phyloP scores from a whole-genome alignment of 2,797 vertebrate genomes.

The Pangasius krempfi region DNA sequence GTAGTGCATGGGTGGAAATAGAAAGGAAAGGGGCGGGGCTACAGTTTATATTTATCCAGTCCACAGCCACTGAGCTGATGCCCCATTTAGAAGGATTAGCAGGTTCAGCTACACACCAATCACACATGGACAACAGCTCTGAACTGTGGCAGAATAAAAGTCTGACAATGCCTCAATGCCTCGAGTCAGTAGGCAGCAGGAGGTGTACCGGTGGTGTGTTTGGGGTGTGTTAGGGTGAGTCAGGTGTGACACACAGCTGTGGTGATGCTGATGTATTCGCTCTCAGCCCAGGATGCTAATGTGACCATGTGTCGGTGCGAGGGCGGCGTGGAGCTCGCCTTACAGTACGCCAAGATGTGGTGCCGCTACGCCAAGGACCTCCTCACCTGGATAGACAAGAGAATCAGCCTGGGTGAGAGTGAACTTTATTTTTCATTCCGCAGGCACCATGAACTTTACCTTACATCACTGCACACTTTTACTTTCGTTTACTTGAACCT shows the following conservation, averaged over 20 bases:
- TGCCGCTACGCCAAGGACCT: conserved; percentile 93
- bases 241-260: background rate
- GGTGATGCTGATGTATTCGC: conserved; percentile 75
- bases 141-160: background rate
- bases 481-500: background rate
- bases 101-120: background rate
- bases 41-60: background rate
- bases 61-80: background rate
- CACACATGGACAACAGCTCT: background rate
- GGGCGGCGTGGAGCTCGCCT: conserved; percentile 85
- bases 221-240: conserved; percentile 48
- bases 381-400: conserved; percentile 89
- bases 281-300: conserved; percentile 86
- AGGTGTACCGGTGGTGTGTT: background rate
- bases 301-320: conserved; percentile 81
- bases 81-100: background rate
- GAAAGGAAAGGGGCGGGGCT: background rate
- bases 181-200: background rate
- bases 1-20: background rate
- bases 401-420: conserved; percentile 82
- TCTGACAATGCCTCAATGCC: background rate
- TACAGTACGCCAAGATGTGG: conserved; percentile 91
- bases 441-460: background rate
- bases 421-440: background rate
- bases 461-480: background rate